Conservation (phyloP, 35 echinoderm and acorn worm species). For the Diadema setosum region DNA sequence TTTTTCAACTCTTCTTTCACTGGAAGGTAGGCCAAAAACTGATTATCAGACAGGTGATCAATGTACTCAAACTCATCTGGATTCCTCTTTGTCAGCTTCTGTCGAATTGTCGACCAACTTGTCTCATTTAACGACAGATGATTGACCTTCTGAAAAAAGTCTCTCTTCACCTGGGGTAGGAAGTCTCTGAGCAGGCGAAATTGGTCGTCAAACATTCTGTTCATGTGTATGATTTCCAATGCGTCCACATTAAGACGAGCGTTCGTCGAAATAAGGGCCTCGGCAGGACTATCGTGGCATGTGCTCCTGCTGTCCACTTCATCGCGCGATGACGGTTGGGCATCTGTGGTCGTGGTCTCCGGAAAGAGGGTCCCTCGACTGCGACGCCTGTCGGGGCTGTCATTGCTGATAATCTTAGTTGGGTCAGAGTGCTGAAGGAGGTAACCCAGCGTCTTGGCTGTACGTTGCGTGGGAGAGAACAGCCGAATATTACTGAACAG, state of each 20-base stretch:
- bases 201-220: not conserved
- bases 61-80: not conserved
- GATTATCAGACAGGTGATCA: not conserved
- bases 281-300: not conserved
- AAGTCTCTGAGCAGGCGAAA: not conserved
- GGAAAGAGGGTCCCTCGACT: not conserved
- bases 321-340: not conserved
- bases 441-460: constrained; percentile 31
- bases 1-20: constrained; percentile 17
- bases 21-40: not conserved
- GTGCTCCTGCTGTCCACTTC: not conserved
- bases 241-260: not conserved
- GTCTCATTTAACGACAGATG: not conserved
- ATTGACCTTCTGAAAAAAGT: not conserved
- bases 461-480: not conserved
- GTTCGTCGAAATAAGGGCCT: no score
- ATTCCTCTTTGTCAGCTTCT: not conserved
- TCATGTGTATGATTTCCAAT: not conserved
- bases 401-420: not conserved
- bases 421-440: not conserved
- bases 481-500: constrained; percentile 25
- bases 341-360: not conserved
- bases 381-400: not conserved
- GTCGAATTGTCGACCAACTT: not conserved
- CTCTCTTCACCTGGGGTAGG: constrained; percentile 3